Percentiles rank a stretch among this genome's conserved stretches.
Conservation (phyloP, 2,797 vertebrate species). For the Oreochromis mossambicus region DNA sequence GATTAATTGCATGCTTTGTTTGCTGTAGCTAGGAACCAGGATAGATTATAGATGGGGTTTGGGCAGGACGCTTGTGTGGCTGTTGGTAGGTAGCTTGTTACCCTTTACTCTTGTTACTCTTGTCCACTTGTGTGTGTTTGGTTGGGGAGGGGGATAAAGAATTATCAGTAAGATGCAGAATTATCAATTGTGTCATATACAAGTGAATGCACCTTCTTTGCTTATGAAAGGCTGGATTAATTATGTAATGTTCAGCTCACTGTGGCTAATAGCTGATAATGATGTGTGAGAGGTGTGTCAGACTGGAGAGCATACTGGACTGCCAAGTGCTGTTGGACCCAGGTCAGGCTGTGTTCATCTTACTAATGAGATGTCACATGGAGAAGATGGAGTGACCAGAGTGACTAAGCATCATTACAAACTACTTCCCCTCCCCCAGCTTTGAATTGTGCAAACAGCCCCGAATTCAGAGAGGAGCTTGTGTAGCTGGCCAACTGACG, state of each 20-base stretch:
- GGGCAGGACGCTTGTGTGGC: slow-evolving; percentile 7
- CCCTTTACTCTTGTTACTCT: slow-evolving; percentile 45
- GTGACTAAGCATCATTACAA: slow-evolving; percentile 64
- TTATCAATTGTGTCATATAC: not conserved
- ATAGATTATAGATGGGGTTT: slow-evolving; percentile 32
- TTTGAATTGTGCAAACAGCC: slow-evolving; percentile 60
- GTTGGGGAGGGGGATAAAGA: not conserved
- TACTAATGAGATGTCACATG: slow-evolving; percentile 77
- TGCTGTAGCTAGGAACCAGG: slow-evolving; percentile 59
- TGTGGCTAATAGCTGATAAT: slow-evolving; percentile 78
- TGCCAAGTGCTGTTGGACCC: slow-evolving; percentile 75
- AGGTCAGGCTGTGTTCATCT: slow-evolving; percentile 74
- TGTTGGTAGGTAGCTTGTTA: not conserved
- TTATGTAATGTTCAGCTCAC: slow-evolving; percentile 69
- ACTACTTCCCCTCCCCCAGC: slow-evolving; percentile 63
- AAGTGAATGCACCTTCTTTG: slow-evolving; percentile 25
- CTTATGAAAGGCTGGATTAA: slow-evolving; percentile 72
- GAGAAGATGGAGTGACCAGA: slow-evolving; percentile 70
- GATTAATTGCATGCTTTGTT: slow-evolving; percentile 76
- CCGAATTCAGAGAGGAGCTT: slow-evolving; percentile 59
- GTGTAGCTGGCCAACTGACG: slow-evolving; percentile 73
- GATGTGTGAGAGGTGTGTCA: slow-evolving; percentile 77
- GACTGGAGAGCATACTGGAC: slow-evolving; percentile 52
- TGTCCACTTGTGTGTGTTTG: not conserved
- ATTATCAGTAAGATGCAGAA: not conserved